Evolutionary conservation across 1,140 invertebrate species (phyloP), one percentile per base, ranked within the genome.

Genomic region (Dreissena polymorpha): DNA sequence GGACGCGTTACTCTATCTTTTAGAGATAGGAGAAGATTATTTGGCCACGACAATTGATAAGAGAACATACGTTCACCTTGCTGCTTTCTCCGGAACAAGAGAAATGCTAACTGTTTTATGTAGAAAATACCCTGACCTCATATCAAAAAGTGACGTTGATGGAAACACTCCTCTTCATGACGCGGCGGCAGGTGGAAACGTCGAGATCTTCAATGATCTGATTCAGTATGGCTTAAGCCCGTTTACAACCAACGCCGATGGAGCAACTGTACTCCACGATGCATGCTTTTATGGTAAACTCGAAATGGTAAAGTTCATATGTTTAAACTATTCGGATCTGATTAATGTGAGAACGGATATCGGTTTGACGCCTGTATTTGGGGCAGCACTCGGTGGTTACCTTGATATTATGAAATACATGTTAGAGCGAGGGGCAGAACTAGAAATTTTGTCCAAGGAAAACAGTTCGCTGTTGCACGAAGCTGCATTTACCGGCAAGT

Each of bases 391-490:
- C 13, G 23, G 77, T 49, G 77, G 77, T n/a, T 39, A 29, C 49
- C 21, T 80, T 13, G 77, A 80, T 2, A 64, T 80, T 25, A 16
- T 80, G 3, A 71, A 70, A n/a, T 72, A 55, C 27, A 27, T 80
- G 10, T 8, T 63, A n/a, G 27, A 60, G 53, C 39, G 63, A 21
- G 68, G 68, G 10, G 77, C 53, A 13, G 67, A 70, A 16, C 3
- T 25, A 13, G 55, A 60, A 12, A 8, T 39, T 0, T 1, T 25
- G n/a, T 60, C 77, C 27, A 29, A 21, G 49, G 77, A 80, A 7
- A 53, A 68, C 14, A 80, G 77, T 72, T 71, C 77, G 18, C 23
- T 72, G 8, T 18, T 80, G 53, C 77, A 80, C 21, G 77, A 80
- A 69, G 67, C 77, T 10, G 55, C 69, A 29, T 80, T 71, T 50